phyloP scores from a whole-genome alignment of 1,140 invertebrate species.

The Drosophila parabipectinata region DNA sequence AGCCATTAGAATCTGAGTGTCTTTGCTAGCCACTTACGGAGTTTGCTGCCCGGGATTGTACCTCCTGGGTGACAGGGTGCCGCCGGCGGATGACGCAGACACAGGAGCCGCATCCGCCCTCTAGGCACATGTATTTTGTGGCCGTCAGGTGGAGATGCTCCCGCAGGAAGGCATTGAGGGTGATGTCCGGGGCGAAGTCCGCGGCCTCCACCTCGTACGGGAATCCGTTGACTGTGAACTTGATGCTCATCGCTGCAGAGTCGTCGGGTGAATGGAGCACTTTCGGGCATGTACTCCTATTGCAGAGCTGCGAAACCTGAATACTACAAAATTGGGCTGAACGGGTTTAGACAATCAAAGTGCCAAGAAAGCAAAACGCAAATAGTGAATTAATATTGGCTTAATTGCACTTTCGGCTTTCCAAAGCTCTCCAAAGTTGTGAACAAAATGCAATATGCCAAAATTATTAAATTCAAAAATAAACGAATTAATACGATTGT shows the following conservation, averaged over 20 bases:
- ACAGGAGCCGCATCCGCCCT: constrained; percentile 93
- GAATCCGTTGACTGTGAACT: constrained; percentile 66
- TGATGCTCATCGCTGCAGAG: constrained; percentile 59
- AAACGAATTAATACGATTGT: not conserved
- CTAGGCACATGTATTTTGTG: constrained; percentile 92
- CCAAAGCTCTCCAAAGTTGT: not conserved
- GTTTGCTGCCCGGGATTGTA: constrained; percentile 88
- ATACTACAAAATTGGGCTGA: constrained; percentile 45
- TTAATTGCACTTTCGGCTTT: not conserved
- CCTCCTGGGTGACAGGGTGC: constrained; percentile 85
- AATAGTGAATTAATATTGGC: not conserved
- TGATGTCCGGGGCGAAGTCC: constrained; percentile 84
- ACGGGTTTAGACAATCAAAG: constrained; percentile 39
- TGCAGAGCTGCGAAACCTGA: constrained; percentile 57
- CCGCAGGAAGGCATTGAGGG: constrained; percentile 89
- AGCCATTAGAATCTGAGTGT: not conserved
- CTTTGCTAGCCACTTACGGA: constrained; percentile 86
- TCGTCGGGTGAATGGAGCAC: constrained; percentile 27
- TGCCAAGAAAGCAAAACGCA: constrained; percentile 12
- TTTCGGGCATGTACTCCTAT: constrained; percentile 31
- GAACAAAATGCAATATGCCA: not conserved
- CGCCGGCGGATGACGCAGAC: constrained; percentile 87
- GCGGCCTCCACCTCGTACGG: constrained; percentile 59
- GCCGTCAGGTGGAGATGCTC: constrained; percentile 88
- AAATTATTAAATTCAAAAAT: not conserved